Evolutionary conservation across 2,888 invertebrate species (phyloP), one percentile per base, ranked within the genome.

Genomic region (Drosophila kanekoi): DNA sequence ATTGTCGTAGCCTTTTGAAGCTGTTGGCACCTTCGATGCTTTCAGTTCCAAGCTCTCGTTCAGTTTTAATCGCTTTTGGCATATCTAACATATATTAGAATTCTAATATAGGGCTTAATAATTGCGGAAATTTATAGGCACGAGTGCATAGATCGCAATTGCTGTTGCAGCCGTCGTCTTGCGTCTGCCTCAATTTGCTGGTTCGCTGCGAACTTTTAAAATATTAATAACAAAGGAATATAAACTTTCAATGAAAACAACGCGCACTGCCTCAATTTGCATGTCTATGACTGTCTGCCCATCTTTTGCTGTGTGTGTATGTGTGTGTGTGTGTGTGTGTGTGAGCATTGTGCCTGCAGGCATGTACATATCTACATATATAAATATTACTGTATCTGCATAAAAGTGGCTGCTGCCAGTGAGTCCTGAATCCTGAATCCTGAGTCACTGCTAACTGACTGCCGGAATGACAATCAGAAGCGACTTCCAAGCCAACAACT

Each of bases 141-240:
- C 8, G 23, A 43, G 6, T 43, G 43, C 13, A 4, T 5, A 13
- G 9, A 44, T 16, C 3, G 0, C 8, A 35, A 66, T 14, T 28
- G 1, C 1, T 52, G 5, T 14, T 32, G 11, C 65, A 18, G 2
- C 72, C 57, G 65, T 58, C 23, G 43, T 23, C 14, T 40, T 53
- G 38, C 47, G 20, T 43, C 45, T 43, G 48, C 70, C 59, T 70
- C 61, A 77, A 75, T 75, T 79, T 72, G 66, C 66, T 62, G 67
- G 56, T 61, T 62, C 62, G 57, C 63, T 72, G 78, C 52, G 47
- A 78, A 66, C 77, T 77, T 78, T 74, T 88, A 48, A 82, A 84
- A 88, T 88, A 86, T 86, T 82, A 80, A 84, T 80, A 84, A 82
- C 83, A 84, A 88, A 79, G 81, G 72, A 87, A 85, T 85, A 81